phyloP scores from a whole-genome alignment of 2,113 vertebrate species.

The Camelus bactrianus region DNA sequence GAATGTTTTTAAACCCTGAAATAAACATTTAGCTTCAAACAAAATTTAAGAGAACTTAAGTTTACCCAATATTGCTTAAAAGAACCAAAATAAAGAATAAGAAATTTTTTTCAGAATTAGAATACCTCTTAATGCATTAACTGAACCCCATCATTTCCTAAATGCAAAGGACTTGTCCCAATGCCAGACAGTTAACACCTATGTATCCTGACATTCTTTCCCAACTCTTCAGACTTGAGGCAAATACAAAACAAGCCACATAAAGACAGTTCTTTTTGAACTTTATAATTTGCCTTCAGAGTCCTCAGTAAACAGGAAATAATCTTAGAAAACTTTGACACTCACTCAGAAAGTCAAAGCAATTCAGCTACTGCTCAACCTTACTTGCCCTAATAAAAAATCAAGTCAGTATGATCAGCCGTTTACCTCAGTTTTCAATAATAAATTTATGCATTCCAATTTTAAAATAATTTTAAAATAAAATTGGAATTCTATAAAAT shows the following conservation, averaged over 20 bases:
- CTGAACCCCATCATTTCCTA: background rate
- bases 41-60: background rate
- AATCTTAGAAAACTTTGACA: conserved; percentile 46
- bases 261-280: conserved; percentile 28
- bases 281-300: conserved; percentile 42
- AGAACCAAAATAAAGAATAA: background rate
- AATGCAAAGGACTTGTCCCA: background rate
- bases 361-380: background rate
- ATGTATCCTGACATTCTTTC: background rate
- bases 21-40: conserved; percentile 5
- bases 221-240: background rate
- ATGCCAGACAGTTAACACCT: background rate
- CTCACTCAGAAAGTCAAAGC: conserved; percentile 27
- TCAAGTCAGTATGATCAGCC: background rate
- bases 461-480: conserved; percentile 18
- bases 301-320: conserved; percentile 41
- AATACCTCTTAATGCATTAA: background rate
- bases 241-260: conserved; percentile 11
- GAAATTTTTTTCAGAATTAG: background rate
- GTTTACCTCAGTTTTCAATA: background rate
- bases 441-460: background rate
- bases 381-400: background rate
- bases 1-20: background rate
- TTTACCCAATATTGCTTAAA: background rate
- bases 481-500: conserved; percentile 33